Percentiles rank a stretch among this genome's conserved stretches.
These are phyloP conservation scores for Penaeus monodon DNA, from an alignment of 2,888 invertebrate species.

Conservation along the genomic window DNA sequence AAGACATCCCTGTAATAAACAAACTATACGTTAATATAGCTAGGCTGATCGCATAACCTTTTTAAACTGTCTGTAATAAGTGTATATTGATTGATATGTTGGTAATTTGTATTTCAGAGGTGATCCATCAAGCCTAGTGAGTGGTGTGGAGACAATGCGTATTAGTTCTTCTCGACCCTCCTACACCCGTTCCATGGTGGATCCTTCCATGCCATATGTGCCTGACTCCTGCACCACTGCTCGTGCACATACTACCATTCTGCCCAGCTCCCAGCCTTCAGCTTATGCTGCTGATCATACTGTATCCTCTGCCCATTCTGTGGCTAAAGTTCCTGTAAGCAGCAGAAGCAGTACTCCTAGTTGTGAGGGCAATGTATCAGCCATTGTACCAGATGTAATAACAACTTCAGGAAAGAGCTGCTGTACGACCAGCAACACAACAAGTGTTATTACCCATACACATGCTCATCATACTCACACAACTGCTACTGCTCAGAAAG, in stretches of 20 bases:
- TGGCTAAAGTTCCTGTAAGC: slow-evolving; percentile 30
- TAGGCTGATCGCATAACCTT: too few relatives aligned
- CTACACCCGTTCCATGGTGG: slow-evolving; percentile 55
- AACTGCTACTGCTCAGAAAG: slow-evolving; percentile 33
- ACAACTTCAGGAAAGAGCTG: slow-evolving; percentile 23
- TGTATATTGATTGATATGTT: neutral
- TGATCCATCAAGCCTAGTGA: slow-evolving; percentile 54
- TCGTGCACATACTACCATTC: slow-evolving; percentile 46
- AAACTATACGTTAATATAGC: too few relatives aligned
- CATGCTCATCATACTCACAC: slow-evolving; percentile 45
- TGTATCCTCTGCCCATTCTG: slow-evolving; percentile 13
- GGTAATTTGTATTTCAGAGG: slow-evolving; percentile 14
- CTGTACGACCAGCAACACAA: slow-evolving; percentile 44
- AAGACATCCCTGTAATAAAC: too few relatives aligned
- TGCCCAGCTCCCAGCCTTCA: slow-evolving; percentile 38
- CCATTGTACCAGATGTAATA: neutral
- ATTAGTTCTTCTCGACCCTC: slow-evolving; percentile 49
- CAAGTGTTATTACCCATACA: slow-evolving; percentile 60
- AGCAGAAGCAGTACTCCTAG: slow-evolving; percentile 26
- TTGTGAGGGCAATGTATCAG: slow-evolving; percentile 10
- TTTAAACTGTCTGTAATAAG: neutral
- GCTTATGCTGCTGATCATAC: slow-evolving; percentile 20
- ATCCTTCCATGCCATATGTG: slow-evolving; percentile 50
- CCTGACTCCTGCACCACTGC: slow-evolving; percentile 48
- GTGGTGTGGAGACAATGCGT: slow-evolving; percentile 51